A percentile compares a stretch with the other conserved stretches of the same genome.
These are phyloP conservation scores for Prosopocoilus inquinatus DNA, from an alignment of 2,888 invertebrate species.

Conservation along the genomic window DNA sequence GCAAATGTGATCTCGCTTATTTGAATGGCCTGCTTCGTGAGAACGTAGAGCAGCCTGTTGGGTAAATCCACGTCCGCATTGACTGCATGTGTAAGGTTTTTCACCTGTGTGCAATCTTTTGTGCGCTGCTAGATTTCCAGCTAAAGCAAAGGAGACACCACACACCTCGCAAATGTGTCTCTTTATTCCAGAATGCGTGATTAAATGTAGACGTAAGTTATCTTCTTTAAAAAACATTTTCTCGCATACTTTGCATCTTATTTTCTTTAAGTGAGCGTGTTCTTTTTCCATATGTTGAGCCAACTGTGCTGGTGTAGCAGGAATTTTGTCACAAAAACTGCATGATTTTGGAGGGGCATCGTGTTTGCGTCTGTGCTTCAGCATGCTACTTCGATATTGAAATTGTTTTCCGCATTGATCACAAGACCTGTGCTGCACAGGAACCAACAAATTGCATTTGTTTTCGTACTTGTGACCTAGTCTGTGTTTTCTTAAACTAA, in stretches of 20 bases:
- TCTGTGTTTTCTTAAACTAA: conserved; percentile 18
- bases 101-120: conserved; percentile 31
- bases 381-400: conserved; percentile 28
- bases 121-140: conserved; percentile 30
- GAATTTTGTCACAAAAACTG: conserved; percentile 23
- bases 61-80: conserved; percentile 30
- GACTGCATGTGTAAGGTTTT: conserved; percentile 32
- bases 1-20: conserved; percentile 28
- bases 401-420: conserved; percentile 30
- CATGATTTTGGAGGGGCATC: conserved; percentile 21
- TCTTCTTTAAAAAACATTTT: conserved; percentile 31
- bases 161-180: conserved; percentile 35
- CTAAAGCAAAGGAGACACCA: conserved; percentile 29
- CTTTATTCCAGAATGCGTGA: conserved; percentile 30
- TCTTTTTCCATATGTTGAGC: conserved; percentile 30
- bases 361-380: conserved; percentile 28
- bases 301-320: conserved; percentile 21
- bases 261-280: conserved; percentile 31
- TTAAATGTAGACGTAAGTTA: conserved; percentile 30
- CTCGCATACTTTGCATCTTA: conserved; percentile 28
- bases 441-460: conserved; percentile 4
- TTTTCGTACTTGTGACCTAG: conserved; percentile 6
- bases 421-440: conserved; percentile 22
- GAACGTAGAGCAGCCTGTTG: conserved; percentile 32
- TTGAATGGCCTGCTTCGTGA: conserved; percentile 32